Conservation (phyloP, 92 coral and sea anemone genomes). For the Isaurus tuberculatus region DNA sequence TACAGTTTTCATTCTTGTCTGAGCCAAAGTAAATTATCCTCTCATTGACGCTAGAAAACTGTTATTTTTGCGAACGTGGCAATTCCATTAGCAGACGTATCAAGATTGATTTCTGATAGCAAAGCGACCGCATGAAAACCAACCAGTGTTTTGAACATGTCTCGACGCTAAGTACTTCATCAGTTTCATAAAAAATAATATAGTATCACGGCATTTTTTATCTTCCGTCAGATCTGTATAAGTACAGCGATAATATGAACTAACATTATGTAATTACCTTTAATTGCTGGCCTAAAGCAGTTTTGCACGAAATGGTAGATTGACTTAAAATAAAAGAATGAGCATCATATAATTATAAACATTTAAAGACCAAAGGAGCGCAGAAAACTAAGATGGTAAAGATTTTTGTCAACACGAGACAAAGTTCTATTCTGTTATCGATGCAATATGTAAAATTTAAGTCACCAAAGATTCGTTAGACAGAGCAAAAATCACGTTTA, state of each 20-base stretch:
- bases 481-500: too few species aligned
- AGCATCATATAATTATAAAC: too few species aligned
- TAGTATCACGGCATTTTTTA: background rate
- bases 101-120: conserved; percentile 32
- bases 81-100: conserved; percentile 29
- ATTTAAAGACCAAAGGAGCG: too few species aligned
- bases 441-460: too few species aligned
- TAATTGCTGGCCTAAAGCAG: conserved; percentile 39
- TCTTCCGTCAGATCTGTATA: conserved; percentile 36
- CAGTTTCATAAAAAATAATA: conserved; percentile 14
- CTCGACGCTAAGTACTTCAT: conserved; percentile 18
- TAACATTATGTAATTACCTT: conserved; percentile 6
- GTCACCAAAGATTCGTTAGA: too few species aligned
- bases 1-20: conserved; percentile 36
- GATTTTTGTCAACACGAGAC: too few species aligned
- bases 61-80: conserved; percentile 45
- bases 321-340: too few species aligned
- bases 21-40: conserved; percentile 39
- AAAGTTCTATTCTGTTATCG: too few species aligned
- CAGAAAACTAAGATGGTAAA: too few species aligned
- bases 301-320: too few species aligned
- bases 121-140: background rate
- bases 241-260: conserved; percentile 30
- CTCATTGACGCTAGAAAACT: conserved; percentile 7
- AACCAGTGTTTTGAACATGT: background rate